These are phyloP conservation scores for Barypeithes pellucidus DNA, from an alignment of 2,888 invertebrate genomes.

Conservation along the genomic window DNA sequence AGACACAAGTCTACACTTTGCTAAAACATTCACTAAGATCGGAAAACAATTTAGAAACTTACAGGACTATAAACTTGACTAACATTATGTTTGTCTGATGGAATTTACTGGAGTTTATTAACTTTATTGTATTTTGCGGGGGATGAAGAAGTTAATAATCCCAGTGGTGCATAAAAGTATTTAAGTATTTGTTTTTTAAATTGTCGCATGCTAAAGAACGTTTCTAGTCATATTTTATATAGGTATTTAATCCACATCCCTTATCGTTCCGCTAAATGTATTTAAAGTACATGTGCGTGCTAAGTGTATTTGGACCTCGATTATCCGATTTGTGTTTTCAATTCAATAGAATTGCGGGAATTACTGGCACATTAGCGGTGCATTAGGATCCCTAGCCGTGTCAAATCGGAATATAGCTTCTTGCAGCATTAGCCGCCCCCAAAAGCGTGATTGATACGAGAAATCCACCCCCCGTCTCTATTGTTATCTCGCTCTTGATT, in stretches of 20 bases:
- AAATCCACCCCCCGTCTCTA: constrained; percentile 44
- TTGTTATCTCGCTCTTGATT: constrained; percentile 45
- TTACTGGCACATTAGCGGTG: constrained; percentile 49
- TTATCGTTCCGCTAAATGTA: constrained; percentile 1
- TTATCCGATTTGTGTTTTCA: constrained; percentile 29
- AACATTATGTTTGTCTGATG: no score
- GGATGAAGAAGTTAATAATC: no score
- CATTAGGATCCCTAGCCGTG: constrained; percentile 47
- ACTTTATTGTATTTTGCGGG: no score
- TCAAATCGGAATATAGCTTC: constrained; percentile 52
- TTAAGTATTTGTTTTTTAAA: no score
- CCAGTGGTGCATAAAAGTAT: no score
- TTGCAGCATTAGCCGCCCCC: constrained; percentile 45
- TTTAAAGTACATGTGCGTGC: constrained; percentile 10
- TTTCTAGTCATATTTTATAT: no score
- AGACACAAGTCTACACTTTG: no score
- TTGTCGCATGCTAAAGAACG: no score
- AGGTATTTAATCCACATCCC: constrained; percentile 2
- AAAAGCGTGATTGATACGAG: constrained; percentile 51
- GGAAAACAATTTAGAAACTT: no score
- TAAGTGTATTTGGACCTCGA: constrained; percentile 13
- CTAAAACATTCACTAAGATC: no score
- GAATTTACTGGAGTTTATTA: no score
- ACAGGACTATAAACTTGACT: no score
- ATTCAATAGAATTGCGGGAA: constrained; percentile 43